Conservation (phyloP, 2,888 invertebrate genomes). For the Agonopterix alstromeriana region DNA sequence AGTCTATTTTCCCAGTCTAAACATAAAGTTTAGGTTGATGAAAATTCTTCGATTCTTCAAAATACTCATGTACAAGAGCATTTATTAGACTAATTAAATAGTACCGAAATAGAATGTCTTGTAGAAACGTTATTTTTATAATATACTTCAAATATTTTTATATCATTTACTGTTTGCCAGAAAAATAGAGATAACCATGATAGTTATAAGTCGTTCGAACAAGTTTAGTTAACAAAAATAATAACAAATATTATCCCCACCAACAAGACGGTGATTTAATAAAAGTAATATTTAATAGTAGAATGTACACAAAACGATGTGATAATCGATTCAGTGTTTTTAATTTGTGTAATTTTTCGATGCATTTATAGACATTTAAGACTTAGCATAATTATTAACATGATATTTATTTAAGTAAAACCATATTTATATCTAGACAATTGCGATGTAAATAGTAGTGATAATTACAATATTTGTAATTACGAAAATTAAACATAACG, state of each 20-base stretch:
- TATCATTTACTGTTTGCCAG: slow-evolving; percentile 40
- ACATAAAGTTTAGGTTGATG: slow-evolving; percentile 44
- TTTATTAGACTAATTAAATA: slow-evolving; percentile 25
- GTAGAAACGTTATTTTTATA: no score
- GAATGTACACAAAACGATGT: slow-evolving; percentile 65
- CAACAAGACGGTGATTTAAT: slow-evolving; percentile 19
- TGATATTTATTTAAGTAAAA: slow-evolving; percentile 30
- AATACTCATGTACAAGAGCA: slow-evolving; percentile 49
- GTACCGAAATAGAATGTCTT: no score
- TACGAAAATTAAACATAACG: slow-evolving; percentile 53
- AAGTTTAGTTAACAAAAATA: slow-evolving; percentile 13
- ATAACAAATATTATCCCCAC: slow-evolving; percentile 39
- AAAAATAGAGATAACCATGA: slow-evolving; percentile 41
- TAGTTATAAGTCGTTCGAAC: slow-evolving; percentile 29
- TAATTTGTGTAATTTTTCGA: slow-evolving; percentile 51
- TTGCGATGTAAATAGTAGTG: slow-evolving; percentile 65
- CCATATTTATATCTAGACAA: slow-evolving; percentile 56
- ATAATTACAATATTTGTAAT: slow-evolving; percentile 69
- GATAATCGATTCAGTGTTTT: slow-evolving; percentile 56
- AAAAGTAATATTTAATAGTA: slow-evolving; percentile 19
- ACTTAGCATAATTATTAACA: slow-evolving; percentile 18
- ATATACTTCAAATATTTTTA: neutral
- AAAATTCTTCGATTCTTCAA: slow-evolving; percentile 32
- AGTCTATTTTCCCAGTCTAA: slow-evolving; percentile 47
- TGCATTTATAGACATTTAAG: slow-evolving; percentile 53